phyloP scores from a whole-genome alignment of 2,888 invertebrate species.

The Dermolepida albohirtum region DNA sequence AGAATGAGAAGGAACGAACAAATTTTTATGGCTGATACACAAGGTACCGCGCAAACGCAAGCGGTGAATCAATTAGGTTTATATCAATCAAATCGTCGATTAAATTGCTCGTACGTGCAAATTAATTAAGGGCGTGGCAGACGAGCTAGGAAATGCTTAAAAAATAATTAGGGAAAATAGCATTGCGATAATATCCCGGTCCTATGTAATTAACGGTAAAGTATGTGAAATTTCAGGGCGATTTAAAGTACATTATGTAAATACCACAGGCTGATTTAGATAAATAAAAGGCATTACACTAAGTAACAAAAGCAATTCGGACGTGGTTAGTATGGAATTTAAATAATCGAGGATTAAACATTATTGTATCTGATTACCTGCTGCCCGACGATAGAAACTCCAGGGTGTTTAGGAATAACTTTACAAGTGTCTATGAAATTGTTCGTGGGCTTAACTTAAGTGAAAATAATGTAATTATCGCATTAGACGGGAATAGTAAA shows the following conservation, averaged over 20 bases:
- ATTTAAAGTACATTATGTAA: too few species aligned
- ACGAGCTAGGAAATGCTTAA: not conserved
- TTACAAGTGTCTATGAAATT: not conserved
- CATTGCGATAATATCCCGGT: not conserved
- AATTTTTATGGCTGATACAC: too few species aligned
- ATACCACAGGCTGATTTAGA: too few species aligned
- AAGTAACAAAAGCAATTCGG: not conserved
- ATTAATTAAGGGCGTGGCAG: slow-evolving; percentile 1
- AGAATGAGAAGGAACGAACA: not conserved
- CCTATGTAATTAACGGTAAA: too few species aligned
- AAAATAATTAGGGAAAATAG: not conserved
- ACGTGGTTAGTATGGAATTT: not conserved
- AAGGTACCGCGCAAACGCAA: too few species aligned
- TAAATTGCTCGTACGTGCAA: not conserved
- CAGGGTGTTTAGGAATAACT: not conserved
- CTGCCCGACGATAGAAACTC: not conserved
- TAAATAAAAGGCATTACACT: too few species aligned
- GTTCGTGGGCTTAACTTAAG: too few species aligned
- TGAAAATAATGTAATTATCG: not conserved
- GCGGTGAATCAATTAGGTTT: not conserved
- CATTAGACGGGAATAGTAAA: not conserved
- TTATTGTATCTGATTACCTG: not conserved
- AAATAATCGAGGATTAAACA: not conserved
- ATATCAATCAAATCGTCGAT: not conserved
- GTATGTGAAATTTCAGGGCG: too few species aligned